A percentile compares a stretch with the other conserved stretches of the same genome.
Conservation (phyloP, 2,113 vertebrate species). For the Scortum barcoo region DNA sequence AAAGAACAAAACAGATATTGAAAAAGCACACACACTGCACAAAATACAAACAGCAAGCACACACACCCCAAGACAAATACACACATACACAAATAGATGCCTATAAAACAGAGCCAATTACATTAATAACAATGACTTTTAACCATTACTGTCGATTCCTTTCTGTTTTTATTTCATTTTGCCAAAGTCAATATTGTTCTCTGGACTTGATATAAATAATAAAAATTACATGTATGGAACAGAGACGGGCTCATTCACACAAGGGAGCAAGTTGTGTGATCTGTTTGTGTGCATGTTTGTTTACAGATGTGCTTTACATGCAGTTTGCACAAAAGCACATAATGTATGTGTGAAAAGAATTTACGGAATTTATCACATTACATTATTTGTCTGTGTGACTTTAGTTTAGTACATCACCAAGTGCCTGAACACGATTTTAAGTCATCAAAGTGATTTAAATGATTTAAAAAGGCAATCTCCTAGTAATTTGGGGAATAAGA, state of each 20-base stretch:
- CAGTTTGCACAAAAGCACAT: background rate
- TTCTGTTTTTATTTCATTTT: constrained; percentile 76
- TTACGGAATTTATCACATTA: background rate
- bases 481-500: background rate
- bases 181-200: constrained; percentile 83
- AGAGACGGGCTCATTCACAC: constrained; percentile 48
- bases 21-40: constrained; percentile 43
- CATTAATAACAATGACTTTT: constrained; percentile 59
- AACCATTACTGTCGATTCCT: constrained; percentile 71
- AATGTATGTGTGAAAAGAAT: background rate
- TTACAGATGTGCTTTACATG: background rate
- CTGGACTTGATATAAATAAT: constrained; percentile 82
- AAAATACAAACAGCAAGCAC: constrained; percentile 53
- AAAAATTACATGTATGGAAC: constrained; percentile 77
- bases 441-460: background rate
- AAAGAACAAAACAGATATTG: constrained; percentile 23
- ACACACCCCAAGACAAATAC: constrained; percentile 37
- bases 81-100: constrained; percentile 46
- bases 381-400: background rate
- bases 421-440: background rate
- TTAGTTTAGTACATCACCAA: background rate
- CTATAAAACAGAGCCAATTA: constrained; percentile 61
- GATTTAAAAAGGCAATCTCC: background rate
- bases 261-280: constrained; percentile 13
- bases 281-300: constrained; percentile 9